Evolutionary conservation across 2,888 invertebrate genomes (phyloP), one percentile per base, ranked within the genome.

Genomic region (Polydrusus tereticollis): DNA sequence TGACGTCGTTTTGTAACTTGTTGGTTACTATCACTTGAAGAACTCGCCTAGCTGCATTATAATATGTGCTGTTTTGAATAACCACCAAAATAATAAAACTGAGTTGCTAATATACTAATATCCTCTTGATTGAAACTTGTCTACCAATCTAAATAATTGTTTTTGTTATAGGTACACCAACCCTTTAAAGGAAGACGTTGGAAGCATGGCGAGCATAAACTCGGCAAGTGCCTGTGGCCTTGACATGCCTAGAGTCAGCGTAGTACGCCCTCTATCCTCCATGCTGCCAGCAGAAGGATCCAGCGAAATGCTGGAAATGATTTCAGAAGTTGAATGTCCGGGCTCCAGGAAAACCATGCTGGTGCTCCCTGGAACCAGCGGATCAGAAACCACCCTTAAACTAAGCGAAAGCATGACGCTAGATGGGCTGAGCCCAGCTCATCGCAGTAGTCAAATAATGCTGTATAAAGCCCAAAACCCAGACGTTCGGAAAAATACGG

Each of bases 381-480:
- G 82, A 12, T 83, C 83, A 23, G 80, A 82, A 23, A 78, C 74
- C 41, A 81, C 82, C 59, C 70, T 84, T 5, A 84, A 84, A 74
- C 75, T 83, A 18, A 81, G 81, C 72, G 83, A 83, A 38, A 73
- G 77, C 52, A 76, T 78, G 67, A 80, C 79, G 36, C 80, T 80
- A 52, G 84, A 85, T 64, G 85, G 85, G 10, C 77, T 86, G 29
- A 85, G 85, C 73, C 83, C 85, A 14, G 83, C 85, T 21, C 89
- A 89, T 80, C 85, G 89, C 47, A 88, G 87, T 81, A 90, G 89
- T 74, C 89, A 90, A 80, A 90, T 92, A 78, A 87, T 92, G 84
- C 87, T 94, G 75, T 94, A 93, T 86, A 95, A 95, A 87, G 93
- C 94, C 74, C 94, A 94, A 83, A 94, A 94, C 85, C 91, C 93